Conservation (phyloP, 2,113 vertebrate genomes). For the Mormoops blainvillei region DNA sequence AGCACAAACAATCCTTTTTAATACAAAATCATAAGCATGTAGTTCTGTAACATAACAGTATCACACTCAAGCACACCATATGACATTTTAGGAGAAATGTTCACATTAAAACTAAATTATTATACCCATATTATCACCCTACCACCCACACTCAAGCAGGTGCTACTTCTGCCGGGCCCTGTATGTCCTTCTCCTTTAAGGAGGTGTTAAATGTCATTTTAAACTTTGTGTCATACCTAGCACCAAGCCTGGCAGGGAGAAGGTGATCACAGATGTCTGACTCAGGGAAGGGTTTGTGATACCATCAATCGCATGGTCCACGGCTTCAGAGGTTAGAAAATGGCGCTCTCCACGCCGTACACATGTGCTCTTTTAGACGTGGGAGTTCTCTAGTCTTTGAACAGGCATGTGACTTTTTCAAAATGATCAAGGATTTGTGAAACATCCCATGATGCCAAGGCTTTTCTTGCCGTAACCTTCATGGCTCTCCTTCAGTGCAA, state of each 20-base stretch:
- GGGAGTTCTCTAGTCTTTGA: background rate
- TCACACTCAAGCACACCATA: too few species aligned
- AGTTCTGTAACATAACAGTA: too few species aligned
- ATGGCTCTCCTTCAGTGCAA: background rate
- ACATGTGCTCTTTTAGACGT: background rate
- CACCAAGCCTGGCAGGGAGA: background rate
- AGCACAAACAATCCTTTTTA: too few species aligned
- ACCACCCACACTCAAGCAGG: too few species aligned
- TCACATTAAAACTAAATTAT: too few species aligned
- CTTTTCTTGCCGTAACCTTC: background rate
- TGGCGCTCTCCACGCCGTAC: background rate
- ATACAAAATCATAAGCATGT: too few species aligned
- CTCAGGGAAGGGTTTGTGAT: background rate
- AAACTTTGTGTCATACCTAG: background rate
- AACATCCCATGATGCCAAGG: background rate
- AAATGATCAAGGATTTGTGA: conserved; percentile 16
- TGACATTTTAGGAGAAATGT: too few species aligned
- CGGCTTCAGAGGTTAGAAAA: background rate
- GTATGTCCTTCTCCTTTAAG: background rate
- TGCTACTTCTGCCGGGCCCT: too few species aligned
- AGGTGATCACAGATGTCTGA: background rate
- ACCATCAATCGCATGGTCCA: background rate
- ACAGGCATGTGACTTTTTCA: background rate
- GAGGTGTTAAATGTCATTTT: background rate
- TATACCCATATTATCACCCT: too few species aligned